Evolutionary conservation across 2,888 invertebrate genomes (phyloP), one percentile per base, ranked within the genome.

Genomic region (Brenthis ino): DNA sequence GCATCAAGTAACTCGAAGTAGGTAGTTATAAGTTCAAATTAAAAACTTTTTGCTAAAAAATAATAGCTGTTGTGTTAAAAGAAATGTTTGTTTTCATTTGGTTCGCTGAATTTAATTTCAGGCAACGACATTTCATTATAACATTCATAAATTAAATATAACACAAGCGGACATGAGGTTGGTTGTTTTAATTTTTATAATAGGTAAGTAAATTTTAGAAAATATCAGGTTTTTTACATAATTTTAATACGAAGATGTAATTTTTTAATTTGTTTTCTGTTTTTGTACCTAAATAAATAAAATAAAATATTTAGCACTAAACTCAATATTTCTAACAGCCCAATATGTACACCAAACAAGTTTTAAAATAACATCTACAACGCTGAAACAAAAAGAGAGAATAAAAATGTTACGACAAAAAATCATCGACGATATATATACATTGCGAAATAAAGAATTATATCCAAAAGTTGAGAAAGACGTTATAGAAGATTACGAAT

Each of bases 361-460:
- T 56, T 61, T 65, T 4, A 60, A 56, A 43, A 11, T 55, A 43
- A 69, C 65, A 6, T 33, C 67, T 1, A 55, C 68, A 37, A 61
- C 66, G 13, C 11, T 69, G 0, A 67, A 56, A 16, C 74, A 66
- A 63, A 71, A 54, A 54, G 66, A 69, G 11, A 65, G 74, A 60
- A 72, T 72, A 61, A 54, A 66, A 33, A 55, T 72, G 53, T 58
- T 74, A 24, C 54, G 57, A 28, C 56, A 74, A 8, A 64, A 71
- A 63, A 48, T 74, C 47, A 50, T 24, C 2, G 55, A 69, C 12
- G 71, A 74, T 16, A 69, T 74, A 37, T 57, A 28, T 12, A 56
- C 56, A 11, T 47, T 60, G 12, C 53, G 55, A 4, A 64, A 51
- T 6, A 47, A 28, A 16, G 13, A 13, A 3, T 33, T 65, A 12